phyloP scores from a whole-genome alignment of 2,888 invertebrate genomes.

The Scaptomyza tumidula region DNA sequence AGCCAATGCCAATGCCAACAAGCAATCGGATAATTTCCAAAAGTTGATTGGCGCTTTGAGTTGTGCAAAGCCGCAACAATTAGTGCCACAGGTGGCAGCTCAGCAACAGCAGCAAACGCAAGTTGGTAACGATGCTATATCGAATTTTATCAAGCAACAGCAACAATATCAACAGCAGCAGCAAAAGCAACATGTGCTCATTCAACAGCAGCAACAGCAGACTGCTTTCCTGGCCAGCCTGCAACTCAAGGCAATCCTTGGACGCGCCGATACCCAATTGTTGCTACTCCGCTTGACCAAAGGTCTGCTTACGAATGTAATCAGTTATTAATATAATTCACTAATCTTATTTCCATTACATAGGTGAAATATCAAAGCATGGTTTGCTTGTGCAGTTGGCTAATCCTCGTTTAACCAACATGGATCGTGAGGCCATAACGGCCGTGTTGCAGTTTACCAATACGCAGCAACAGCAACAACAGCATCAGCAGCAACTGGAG shows the following conservation, averaged over 20 bases:
- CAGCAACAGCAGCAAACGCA: conserved; percentile 25
- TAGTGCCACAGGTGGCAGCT: conserved; percentile 30
- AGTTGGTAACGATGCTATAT: conserved; percentile 76
- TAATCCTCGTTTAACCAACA: conserved; percentile 79
- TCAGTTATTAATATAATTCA: not conserved
- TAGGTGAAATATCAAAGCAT: conserved; percentile 83
- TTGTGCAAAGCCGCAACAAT: conserved; percentile 46
- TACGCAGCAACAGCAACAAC: conserved; percentile 81
- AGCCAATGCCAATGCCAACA: conserved; percentile 37
- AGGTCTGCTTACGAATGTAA: conserved; percentile 52
- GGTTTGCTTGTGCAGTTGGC: conserved; percentile 81
- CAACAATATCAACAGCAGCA: conserved; percentile 81
- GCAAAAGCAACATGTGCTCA: conserved; percentile 74
- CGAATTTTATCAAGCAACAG: conserved; percentile 81
- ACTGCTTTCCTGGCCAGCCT: conserved; percentile 81
- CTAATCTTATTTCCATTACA: not conserved
- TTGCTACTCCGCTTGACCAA: conserved; percentile 81
- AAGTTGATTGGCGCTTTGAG: conserved; percentile 75
- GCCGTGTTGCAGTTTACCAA: conserved; percentile 83
- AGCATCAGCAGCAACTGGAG: conserved; percentile 80
- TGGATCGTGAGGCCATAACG: conserved; percentile 83
- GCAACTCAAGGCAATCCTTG: conserved; percentile 81
- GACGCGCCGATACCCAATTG: conserved; percentile 81
- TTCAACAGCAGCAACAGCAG: conserved; percentile 82
- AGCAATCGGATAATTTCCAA: conserved; percentile 78